Base-by-base conservation (phyloP, 2,888 invertebrate genomes). In the Apotomis betuletana region DNA sequence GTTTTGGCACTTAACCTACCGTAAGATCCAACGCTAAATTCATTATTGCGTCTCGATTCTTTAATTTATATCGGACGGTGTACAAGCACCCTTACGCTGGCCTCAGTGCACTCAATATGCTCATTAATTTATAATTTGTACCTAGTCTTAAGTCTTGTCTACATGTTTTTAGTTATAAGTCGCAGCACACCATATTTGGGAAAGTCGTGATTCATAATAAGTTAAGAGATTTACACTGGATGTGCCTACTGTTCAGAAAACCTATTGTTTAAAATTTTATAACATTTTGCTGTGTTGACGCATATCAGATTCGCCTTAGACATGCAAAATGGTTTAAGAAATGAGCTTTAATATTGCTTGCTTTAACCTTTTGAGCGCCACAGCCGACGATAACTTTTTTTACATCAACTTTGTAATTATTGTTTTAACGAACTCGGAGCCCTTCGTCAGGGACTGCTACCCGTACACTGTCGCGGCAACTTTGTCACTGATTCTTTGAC, bases 81-180 rank as follows among this genome's bases (percentile, higher is more conserved):
- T 6, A 10, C 8, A 44, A 44, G 44, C 49, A 27, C 38, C 36
- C n/a, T 52, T 9, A 12, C 38, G 52, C 52, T 63, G 38, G 12
- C 41, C 54, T 52, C 46, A 36, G 12, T 55, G 44, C 15, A 62
- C 61, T 49, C 46, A n/a, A 73, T 75, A 75, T 78, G 77, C 80
- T 80, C 78, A 80, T 74, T 75, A 74, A 69, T 59, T 75, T 62
- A 69, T 74, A 36, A 54, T 69, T 71, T 73, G 52, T 69, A 74
- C 60, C 77, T 78, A 80, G 77, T 77, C 74, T 49, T 79, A 79
- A 79, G 78, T 76, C 68, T 74, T 71, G 41, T 65, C 65, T 46
- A 55, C 70, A 49, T 27, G 55, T 54, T 59, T 75, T 73, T 73
- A 64, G 73, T 69, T 73, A 69, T 75, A 63, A 75, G 67, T 58